These are phyloP conservation scores for Brachyrhaphis roseni DNA, from an alignment of 2,797 vertebrate genomes.

Conservation along the genomic window DNA sequence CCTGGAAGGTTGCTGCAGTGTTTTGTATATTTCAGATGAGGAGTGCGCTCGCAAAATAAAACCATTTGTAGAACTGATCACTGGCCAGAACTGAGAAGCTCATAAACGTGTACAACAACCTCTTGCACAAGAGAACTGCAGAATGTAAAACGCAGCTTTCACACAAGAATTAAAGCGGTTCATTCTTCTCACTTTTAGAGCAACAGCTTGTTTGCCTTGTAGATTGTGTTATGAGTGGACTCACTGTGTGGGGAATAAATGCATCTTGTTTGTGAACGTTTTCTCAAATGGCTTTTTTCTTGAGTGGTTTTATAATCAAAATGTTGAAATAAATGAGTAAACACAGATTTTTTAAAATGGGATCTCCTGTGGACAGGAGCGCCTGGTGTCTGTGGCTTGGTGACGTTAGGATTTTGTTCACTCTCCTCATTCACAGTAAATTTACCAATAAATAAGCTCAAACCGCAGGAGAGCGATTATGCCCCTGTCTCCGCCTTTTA, in stretches of 20 bases:
- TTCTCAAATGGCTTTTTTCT: constrained; percentile 13
- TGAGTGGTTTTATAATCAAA: constrained; percentile 5
- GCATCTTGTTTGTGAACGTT: constrained; percentile 11
- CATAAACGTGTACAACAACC: background rate
- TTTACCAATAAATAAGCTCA: too few relatives aligned
- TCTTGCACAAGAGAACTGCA: constrained; percentile 37
- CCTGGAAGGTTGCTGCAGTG: background rate
- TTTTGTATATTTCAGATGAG: constrained; percentile 24
- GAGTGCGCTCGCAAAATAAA: constrained; percentile 16
- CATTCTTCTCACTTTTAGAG: constrained; percentile 29
- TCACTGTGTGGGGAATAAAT: constrained; percentile 34
- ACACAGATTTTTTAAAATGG: too few relatives aligned
- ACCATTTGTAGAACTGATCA: constrained; percentile 11
- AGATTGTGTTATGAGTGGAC: constrained; percentile 26
- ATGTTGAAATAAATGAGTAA: background rate
- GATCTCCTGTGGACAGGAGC: too few relatives aligned
- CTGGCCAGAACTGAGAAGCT: constrained; percentile 25
- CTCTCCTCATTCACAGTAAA: too few relatives aligned
- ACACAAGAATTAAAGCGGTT: constrained; percentile 13
- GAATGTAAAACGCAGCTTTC: constrained; percentile 23
- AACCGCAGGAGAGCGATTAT: background rate
- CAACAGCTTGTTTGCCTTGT: constrained; percentile 25
- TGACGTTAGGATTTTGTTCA: too few relatives aligned
- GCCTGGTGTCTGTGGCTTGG: too few relatives aligned
- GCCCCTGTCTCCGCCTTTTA: background rate